These are phyloP conservation scores for Spodoptera picta DNA, from an alignment of 2,888 invertebrate species.

Conservation along the genomic window DNA sequence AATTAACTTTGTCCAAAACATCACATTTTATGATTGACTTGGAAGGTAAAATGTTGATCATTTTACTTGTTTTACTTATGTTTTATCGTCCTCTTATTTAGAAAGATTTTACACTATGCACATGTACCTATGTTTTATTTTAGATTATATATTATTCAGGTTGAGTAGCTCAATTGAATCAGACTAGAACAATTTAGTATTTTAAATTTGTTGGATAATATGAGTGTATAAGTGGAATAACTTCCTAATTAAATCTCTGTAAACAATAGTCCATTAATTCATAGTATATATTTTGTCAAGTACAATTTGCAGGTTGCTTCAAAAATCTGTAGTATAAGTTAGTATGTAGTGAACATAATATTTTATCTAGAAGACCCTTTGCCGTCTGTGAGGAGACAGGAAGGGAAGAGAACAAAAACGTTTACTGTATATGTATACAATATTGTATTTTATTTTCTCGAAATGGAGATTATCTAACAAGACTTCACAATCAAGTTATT, in stretches of 20 bases:
- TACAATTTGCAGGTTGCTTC: constrained; percentile 81
- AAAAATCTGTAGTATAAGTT: constrained; percentile 77
- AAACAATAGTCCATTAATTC: constrained; percentile 56
- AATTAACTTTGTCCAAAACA: constrained; percentile 53
- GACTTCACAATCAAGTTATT: constrained; percentile 40
- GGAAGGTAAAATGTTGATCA: constrained; percentile 66
- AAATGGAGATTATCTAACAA: constrained; percentile 49
- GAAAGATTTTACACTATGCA: constrained; percentile 64
- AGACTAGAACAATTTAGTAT: constrained; percentile 64
- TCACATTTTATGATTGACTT: constrained; percentile 57
- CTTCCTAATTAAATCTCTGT: constrained; percentile 68
- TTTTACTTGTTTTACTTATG: constrained; percentile 62
- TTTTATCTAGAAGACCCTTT: constrained; percentile 64
- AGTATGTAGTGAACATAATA: constrained; percentile 72
- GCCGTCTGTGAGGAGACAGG: constrained; percentile 52
- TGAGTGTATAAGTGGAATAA: constrained; percentile 41
- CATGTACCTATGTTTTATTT: constrained; percentile 59
- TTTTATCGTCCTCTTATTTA: constrained; percentile 62
- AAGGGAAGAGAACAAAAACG: constrained; percentile 73
- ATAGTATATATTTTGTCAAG: constrained; percentile 73
- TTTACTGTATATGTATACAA: constrained; percentile 46
- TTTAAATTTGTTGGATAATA: constrained; percentile 57
- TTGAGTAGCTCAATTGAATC: constrained; percentile 59
- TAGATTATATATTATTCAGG: constrained; percentile 56
- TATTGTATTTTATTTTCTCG: constrained; percentile 44